These are phyloP conservation scores for Pongo abelii DNA, from an alignment of 2,113 vertebrate genomes.

Conservation along the genomic window DNA sequence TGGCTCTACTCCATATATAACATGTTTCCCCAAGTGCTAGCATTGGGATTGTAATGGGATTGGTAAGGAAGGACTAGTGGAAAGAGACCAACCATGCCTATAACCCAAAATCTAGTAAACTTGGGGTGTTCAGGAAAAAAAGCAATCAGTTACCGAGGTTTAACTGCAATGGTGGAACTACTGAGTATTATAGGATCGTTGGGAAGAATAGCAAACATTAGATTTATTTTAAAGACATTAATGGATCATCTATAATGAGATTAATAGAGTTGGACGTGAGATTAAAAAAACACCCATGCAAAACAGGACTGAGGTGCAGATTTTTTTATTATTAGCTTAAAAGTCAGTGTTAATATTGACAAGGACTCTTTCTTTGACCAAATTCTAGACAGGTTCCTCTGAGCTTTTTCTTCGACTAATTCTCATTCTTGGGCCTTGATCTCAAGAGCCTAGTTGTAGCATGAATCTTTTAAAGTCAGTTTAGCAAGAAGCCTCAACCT, in stretches of 20 bases:
- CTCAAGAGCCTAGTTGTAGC: neutral
- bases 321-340: neutral
- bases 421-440: neutral
- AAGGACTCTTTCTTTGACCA: neutral
- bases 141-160: neutral
- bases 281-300: neutral
- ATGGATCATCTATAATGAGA: neutral
- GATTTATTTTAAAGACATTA: neutral
- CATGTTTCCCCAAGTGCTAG: neutral
- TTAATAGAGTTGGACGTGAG: neutral
- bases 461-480: too few relatives aligned
- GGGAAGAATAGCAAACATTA: neutral
- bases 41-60: too few relatives aligned
- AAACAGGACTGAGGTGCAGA: neutral
- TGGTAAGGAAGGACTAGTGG: neutral
- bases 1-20: neutral
- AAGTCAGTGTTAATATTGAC: neutral
- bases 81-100: neutral
- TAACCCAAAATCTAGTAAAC: neutral
- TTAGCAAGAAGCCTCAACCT: neutral
- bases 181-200: neutral
- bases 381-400: neutral
- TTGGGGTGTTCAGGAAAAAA: neutral
- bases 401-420: neutral
- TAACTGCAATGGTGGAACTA: neutral